Percentiles rank a stretch among this genome's conserved stretches.
Evolutionary conservation across 2,888 invertebrate species (phyloP).

Genomic region (Leptinotarsa tumamoca): DNA sequence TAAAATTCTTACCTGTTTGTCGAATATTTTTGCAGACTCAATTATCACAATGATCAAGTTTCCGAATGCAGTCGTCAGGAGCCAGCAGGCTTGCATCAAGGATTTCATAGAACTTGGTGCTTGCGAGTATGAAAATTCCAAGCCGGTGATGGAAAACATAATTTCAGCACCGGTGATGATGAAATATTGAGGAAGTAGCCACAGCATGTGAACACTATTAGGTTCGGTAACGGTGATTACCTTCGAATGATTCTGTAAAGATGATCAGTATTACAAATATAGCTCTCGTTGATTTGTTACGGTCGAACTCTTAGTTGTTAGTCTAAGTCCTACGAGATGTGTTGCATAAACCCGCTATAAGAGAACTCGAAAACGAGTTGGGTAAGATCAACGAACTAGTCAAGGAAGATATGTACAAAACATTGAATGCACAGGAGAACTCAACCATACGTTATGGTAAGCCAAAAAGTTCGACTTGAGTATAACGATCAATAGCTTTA

Average conservation of each 20-base stretch:
- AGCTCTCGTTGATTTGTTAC: no score
- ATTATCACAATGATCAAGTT: slow-evolving; percentile 93
- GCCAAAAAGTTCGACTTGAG: no score
- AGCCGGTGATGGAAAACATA: slow-evolving; percentile 95
- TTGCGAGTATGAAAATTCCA: slow-evolving; percentile 96
- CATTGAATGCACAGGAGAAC: no score
- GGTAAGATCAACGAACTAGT: no score
- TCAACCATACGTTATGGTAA: no score
- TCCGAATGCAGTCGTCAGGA: slow-evolving; percentile 92
- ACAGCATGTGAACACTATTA: slow-evolving; percentile 83
- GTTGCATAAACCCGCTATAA: no score
- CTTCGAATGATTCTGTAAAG: neutral
- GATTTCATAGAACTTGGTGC: slow-evolving; percentile 95
- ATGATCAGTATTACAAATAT: neutral
- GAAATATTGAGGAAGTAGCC: slow-evolving; percentile 92
- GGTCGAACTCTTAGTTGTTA: no score
- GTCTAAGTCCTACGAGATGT: no score
- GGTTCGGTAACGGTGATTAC: slow-evolving; percentile 71
- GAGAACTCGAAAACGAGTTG: no score
- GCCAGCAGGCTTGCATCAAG: slow-evolving; percentile 91
- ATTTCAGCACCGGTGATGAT: slow-evolving; percentile 94
- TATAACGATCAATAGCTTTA: no score
- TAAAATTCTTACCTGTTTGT: slow-evolving; percentile 74
- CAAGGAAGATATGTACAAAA: no score
- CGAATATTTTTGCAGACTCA: slow-evolving; percentile 81